Conservation (phyloP, 2,888 invertebrate species). For the Phlogophora meticulosa region DNA sequence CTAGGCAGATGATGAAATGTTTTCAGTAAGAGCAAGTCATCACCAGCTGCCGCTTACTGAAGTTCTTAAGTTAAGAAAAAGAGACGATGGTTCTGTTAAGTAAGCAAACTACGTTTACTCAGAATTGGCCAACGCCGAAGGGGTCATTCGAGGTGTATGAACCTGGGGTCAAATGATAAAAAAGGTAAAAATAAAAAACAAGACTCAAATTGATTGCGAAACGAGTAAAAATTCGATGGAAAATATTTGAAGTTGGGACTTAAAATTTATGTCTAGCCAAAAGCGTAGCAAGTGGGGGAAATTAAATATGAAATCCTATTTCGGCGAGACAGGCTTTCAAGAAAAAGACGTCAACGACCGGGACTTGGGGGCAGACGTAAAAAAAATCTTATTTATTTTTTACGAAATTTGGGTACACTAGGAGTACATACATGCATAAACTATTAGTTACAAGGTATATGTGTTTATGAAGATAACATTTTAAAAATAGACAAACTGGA, state of each 20-base stretch:
- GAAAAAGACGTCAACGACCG: constrained; percentile 40
- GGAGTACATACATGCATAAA: no score
- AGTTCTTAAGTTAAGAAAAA: neutral
- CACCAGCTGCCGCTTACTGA: neutral
- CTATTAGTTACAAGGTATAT: no score
- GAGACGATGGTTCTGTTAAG: neutral
- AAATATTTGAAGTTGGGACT: neutral
- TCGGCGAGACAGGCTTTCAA: constrained; percentile 29
- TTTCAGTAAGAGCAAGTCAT: neutral
- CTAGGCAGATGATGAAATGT: no score
- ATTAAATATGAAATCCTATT: constrained; percentile 18
- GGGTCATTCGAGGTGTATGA: constrained; percentile 43
- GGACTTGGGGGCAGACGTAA: neutral
- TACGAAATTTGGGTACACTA: no score
- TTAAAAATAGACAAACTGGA: no score
- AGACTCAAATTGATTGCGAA: constrained; percentile 21
- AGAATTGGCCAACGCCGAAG: constrained; percentile 1
- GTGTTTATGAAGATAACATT: no score
- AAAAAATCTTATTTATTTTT: no score
- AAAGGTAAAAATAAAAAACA: constrained; percentile 14
- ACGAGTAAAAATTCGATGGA: constrained; percentile 14
- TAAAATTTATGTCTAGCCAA: constrained; percentile 36
- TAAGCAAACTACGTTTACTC: constrained; percentile 1
- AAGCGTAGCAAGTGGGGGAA: neutral
- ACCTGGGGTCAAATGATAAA: constrained; percentile 49